Conservation (phyloP, 2,797 vertebrate genomes). For the Vultur gryphus region DNA sequence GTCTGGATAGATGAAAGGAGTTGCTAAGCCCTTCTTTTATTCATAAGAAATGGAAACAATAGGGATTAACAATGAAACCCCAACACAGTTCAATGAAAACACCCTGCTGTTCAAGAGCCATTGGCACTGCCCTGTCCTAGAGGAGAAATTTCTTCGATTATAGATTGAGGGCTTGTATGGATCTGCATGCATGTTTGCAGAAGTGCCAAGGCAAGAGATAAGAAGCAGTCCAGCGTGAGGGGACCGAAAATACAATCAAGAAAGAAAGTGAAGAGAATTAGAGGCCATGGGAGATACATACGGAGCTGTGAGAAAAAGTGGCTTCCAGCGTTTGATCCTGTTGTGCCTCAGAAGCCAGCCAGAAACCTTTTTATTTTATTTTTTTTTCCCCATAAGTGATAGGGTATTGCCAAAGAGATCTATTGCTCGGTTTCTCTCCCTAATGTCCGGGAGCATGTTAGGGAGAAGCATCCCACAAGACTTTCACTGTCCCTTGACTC, state of each 20-base stretch:
- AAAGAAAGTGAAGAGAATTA: background rate
- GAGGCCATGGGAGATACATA: background rate
- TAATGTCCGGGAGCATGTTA: too few relatives aligned
- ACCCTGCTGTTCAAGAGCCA: background rate
- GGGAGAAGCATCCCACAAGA: background rate
- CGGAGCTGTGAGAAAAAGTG: background rate
- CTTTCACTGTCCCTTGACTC: background rate
- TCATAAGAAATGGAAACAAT: background rate
- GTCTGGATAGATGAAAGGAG: background rate
- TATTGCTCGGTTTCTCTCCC: background rate
- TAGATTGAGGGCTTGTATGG: accelerated
- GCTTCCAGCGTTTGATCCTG: background rate
- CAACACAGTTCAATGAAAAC: accelerated
- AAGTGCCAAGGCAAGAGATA: background rate
- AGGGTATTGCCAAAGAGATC: background rate
- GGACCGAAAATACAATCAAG: background rate
- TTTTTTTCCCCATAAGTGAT: background rate
- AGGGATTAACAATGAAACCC: accelerated
- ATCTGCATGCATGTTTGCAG: background rate
- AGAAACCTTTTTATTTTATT: background rate
- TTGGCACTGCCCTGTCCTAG: background rate
- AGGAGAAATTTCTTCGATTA: background rate
- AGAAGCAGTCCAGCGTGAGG: background rate
- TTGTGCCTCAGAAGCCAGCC: background rate
- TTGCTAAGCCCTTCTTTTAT: background rate